Conservation (phyloP, 2,113 vertebrate species). For the Carassius auratus region DNA sequence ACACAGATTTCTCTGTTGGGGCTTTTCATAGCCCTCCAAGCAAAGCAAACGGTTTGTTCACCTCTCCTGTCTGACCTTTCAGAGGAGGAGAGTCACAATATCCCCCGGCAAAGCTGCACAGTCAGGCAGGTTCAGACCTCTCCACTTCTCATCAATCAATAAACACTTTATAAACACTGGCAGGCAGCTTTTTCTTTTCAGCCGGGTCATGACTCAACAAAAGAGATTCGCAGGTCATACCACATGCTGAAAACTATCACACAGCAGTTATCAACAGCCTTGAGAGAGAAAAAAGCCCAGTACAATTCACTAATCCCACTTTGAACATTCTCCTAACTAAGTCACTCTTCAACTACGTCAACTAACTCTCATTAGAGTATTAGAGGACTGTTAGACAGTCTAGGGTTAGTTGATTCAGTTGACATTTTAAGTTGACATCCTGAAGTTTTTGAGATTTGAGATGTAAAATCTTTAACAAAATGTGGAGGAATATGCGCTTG, state of each 20-base stretch:
- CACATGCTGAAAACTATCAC: constrained; percentile 2
- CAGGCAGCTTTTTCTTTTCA: constrained; percentile 34
- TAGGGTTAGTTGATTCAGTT: neutral
- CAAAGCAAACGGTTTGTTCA: constrained; percentile 17
- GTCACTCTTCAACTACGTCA: neutral
- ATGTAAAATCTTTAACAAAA: neutral
- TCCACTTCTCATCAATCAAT: constrained; percentile 36
- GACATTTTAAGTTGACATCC: no score
- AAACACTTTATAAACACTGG: constrained; percentile 29
- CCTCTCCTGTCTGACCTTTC: constrained; percentile 26
- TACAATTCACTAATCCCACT: neutral
- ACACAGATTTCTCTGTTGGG: constrained; percentile 4
- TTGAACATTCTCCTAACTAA: neutral
- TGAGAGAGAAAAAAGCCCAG: neutral
- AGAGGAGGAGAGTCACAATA: constrained; percentile 26
- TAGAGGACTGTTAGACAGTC: neutral
- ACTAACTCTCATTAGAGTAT: neutral
- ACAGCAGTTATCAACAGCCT: constrained; percentile 1
- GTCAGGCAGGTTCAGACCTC: constrained; percentile 30
- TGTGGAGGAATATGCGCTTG: neutral
- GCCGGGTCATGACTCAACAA: constrained; percentile 38
- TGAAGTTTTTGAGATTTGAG: neutral
- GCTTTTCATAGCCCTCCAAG: neutral
- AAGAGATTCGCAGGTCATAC: constrained; percentile 32
- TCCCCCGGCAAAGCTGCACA: constrained; percentile 24